Conservation (phyloP, 2,113 vertebrate species). For the Empidonax alnorum region DNA sequence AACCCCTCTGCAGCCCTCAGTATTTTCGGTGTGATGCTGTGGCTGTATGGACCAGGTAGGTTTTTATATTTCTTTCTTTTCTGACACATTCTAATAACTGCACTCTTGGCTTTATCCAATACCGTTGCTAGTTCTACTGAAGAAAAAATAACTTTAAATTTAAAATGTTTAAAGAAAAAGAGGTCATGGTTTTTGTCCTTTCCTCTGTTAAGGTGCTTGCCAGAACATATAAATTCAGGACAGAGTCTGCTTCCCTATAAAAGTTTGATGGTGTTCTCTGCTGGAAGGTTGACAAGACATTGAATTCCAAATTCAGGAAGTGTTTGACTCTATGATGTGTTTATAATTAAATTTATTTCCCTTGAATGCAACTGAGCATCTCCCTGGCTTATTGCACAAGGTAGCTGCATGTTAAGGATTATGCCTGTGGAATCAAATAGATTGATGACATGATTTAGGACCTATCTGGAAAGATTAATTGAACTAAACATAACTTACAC, state of each 20-base stretch:
- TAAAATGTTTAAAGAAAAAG: fast-evolving
- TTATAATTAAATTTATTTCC: constrained; percentile 70
- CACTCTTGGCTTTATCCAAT: neutral
- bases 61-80: neutral
- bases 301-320: constrained; percentile 62
- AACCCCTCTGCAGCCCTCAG: neutral
- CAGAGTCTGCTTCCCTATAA: constrained; percentile 3
- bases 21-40: neutral
- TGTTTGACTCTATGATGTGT: constrained; percentile 45
- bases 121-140: neutral
- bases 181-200: neutral
- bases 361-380: constrained; percentile 9
- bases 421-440: neutral
- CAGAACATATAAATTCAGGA: neutral
- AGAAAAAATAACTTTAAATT: neutral
- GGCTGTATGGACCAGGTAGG: neutral
- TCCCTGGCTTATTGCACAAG: neutral
- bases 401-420: neutral
- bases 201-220: neutral
- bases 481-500: neutral
- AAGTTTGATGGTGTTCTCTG: constrained; percentile 42
- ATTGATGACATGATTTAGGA: constrained; percentile 23
- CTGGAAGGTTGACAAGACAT: constrained; percentile 38
- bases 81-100: neutral
- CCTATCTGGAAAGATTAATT: constrained; percentile 22